These are phyloP conservation scores for Peromyscus aztecus DNA, from an alignment of 2,797 vertebrate genomes.

Conservation along the genomic window DNA sequence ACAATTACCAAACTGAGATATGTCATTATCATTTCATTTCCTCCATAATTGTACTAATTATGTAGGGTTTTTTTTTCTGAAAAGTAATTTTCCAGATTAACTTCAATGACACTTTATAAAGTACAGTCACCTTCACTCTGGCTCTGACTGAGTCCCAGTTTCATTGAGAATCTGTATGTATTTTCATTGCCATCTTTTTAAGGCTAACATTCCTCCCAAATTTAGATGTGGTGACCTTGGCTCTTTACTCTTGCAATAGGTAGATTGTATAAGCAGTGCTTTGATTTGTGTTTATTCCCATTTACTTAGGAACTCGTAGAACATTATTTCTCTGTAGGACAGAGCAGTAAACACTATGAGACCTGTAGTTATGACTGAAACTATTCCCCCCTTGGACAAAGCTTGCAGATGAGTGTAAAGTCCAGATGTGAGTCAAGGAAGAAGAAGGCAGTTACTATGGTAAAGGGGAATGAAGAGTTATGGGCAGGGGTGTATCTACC, in stretches of 20 bases:
- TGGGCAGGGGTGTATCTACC: neutral
- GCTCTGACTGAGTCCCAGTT: conserved; percentile 53
- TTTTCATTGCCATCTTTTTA: conserved; percentile 42
- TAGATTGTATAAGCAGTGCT: neutral
- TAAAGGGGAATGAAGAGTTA: neutral
- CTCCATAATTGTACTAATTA: conserved; percentile 63
- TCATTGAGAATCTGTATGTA: neutral
- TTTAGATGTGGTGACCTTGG: neutral
- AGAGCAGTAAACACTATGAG: neutral
- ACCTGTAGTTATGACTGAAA: neutral
- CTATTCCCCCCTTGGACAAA: conserved; percentile 11
- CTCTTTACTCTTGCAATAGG: neutral
- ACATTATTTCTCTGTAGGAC: conserved; percentile 49
- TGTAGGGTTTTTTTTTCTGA: conserved; percentile 38
- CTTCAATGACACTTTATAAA: conserved; percentile 67
- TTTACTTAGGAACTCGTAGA: conserved; percentile 11
- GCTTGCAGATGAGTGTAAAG: neutral
- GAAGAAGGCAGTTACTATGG: neutral
- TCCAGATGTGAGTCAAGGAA: neutral
- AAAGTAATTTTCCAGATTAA: conserved; percentile 77
- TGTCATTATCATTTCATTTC: conserved; percentile 72
- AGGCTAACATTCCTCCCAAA: conserved; percentile 14
- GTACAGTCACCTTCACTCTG: conserved; percentile 36
- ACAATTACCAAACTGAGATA: conserved; percentile 66
- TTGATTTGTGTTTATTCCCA: conserved; percentile 36